Conservation (phyloP, 1,140 invertebrate species). For the Zaprionus taronus region DNA sequence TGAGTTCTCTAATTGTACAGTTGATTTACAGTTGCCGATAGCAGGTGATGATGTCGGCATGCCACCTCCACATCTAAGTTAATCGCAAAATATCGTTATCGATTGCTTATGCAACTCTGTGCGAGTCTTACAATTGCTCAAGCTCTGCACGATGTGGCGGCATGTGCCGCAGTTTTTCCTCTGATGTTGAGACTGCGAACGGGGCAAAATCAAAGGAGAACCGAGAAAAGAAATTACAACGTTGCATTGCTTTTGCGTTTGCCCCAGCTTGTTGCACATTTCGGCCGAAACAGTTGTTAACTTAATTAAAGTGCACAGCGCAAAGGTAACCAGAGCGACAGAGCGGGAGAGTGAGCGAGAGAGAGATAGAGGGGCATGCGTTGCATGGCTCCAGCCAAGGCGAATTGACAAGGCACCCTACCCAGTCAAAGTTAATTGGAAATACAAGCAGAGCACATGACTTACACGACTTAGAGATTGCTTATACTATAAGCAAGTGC, state of each 20-base stretch:
- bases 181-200: conserved; percentile 39
- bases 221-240: conserved; percentile 55
- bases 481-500: background rate
- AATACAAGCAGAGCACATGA: background rate
- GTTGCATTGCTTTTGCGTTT: conserved; percentile 36
- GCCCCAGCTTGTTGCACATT: conserved; percentile 40
- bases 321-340: conserved; percentile 36
- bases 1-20: conserved; percentile 47
- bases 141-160: conserved; percentile 19
- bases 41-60: conserved; percentile 45
- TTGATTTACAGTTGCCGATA: conserved; percentile 35
- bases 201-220: conserved; percentile 51
- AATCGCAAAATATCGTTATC: conserved; percentile 33
- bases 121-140: background rate
- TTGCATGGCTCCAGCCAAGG: background rate
- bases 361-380: conserved; percentile 21
- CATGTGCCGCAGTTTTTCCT: conserved; percentile 46
- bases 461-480: background rate
- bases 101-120: conserved; percentile 48
- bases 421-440: background rate
- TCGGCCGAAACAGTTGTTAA: conserved; percentile 66
- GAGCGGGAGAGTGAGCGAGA: background rate
- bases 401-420: conserved; percentile 6
- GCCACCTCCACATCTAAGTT: conserved; percentile 26
- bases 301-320: conserved; percentile 69